Evolutionary conservation across 2,113 vertebrate genomes (phyloP), one percentile per base, ranked within the genome.

Genomic region (Microtus ochrogaster): DNA sequence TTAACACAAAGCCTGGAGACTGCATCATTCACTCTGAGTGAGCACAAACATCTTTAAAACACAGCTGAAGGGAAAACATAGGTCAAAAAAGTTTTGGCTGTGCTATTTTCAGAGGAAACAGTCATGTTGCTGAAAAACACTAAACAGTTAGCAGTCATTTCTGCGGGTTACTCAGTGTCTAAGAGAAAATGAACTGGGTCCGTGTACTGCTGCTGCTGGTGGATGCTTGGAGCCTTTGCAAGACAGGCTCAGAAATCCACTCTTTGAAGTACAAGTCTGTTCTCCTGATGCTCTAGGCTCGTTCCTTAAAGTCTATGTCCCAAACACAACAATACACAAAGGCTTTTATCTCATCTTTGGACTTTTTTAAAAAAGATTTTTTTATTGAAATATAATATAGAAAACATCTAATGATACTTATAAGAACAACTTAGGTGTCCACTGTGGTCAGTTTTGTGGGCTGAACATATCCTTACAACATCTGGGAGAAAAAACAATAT

Each of bases 41-140:
- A 22, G 24, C 68, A 94, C 89, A 97, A 90, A 89, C 30, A 74
- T 92, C 52, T 95, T 94, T 94, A 83, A 92, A 96, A 52, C 3
- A 41, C 24, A 28, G 73, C 77, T 87, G 49, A 95, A 92, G 83
- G 85, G 0, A 26, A 66, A 92, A 96, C 21, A 74, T 52, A 47
- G 86, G 26, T 92, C 72, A 94, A 70, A 84, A 70, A 28, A 14
- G 89, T 91, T 19, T 19, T 79, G 21, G 86, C 89, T 96, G 58
- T 94, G 74, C 73, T 91, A 17, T 94, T 98, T 96, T 91, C 61
- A n/a, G 55, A 91, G 74, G 79, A 92, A 96, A 65, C 19, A 89
- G 55, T n/a, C 19, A 33, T 74, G n/a, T 86, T 90, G 68, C 39
- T 55, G 82, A 74, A 97, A 92, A 78, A 19, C 17, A 94, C 21